These are phyloP conservation scores for Syritta pipiens DNA, from an alignment of 2,888 invertebrate genomes.

Conservation along the genomic window DNA sequence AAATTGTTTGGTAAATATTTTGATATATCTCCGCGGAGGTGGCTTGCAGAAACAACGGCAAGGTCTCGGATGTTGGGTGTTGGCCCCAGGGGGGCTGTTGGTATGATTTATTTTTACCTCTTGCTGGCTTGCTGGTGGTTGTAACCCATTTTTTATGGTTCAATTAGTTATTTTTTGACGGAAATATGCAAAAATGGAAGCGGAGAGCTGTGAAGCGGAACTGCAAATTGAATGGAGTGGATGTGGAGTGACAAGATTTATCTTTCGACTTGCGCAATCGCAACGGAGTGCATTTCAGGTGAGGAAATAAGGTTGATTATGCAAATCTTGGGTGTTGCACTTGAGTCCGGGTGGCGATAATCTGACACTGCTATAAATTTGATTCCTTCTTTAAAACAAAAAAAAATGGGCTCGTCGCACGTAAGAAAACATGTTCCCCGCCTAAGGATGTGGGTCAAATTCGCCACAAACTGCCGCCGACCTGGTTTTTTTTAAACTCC, in stretches of 20 bases:
- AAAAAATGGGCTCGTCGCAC: too few species aligned
- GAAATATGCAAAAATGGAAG: neutral
- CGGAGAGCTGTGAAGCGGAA: neutral
- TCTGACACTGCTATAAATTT: too few species aligned
- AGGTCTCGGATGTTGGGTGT: constrained; percentile 45
- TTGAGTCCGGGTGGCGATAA: too few species aligned
- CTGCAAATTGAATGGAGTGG: constrained; percentile 8
- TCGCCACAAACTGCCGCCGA: neutral
- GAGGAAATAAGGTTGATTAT: too few species aligned
- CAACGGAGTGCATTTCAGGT: too few species aligned
- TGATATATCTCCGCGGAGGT: constrained; percentile 28
- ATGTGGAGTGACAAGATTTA: too few species aligned
- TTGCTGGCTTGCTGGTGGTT: constrained; percentile 9
- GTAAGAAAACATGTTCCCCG: too few species aligned
- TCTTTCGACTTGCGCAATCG: too few species aligned
- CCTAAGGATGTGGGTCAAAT: constrained; percentile 26
- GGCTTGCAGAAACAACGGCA: constrained; percentile 33
- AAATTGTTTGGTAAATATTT: constrained; percentile 59
- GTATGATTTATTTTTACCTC: constrained; percentile 45
- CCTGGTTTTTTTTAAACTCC: neutral
- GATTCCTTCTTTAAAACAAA: too few species aligned
- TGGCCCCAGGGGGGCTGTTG: constrained; percentile 37
- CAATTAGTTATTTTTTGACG: constrained; percentile 27
- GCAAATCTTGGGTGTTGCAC: too few species aligned
- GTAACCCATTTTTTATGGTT: constrained; percentile 37